Conservation (phyloP, 2,797 vertebrate genomes). For the Threskiornis aethiopicus region DNA sequence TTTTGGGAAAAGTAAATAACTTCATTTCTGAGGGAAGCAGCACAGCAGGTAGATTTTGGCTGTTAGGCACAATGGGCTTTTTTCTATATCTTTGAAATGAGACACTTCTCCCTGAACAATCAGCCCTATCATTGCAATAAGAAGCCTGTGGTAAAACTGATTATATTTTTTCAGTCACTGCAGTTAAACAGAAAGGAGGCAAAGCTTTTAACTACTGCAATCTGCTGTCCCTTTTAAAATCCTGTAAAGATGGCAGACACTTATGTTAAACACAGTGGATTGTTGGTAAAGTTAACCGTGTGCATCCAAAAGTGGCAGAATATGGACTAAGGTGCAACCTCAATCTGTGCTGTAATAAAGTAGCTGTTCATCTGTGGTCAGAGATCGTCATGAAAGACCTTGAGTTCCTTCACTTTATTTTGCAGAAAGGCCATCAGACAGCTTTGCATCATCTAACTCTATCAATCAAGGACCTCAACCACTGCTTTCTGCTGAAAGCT, state of each 20-base stretch:
- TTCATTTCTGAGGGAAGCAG: not conserved
- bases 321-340: constrained; percentile 71
- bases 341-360: constrained; percentile 74
- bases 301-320: constrained; percentile 69
- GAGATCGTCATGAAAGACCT: constrained; percentile 79
- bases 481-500: constrained; percentile 77
- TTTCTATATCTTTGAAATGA: not conserved
- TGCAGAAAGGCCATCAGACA: constrained; percentile 77
- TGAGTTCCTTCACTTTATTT: constrained; percentile 79
- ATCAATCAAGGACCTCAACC: constrained; percentile 80
- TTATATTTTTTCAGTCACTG: not conserved
- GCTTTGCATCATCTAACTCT: constrained; percentile 80
- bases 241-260: constrained; percentile 21
- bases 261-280: constrained; percentile 52
- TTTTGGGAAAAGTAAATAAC: not conserved
- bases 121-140: not conserved
- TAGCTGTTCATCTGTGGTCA: constrained; percentile 81
- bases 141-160: not conserved
- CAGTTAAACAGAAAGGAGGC: not conserved
- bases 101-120: not conserved
- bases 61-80: not conserved
- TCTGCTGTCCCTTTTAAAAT: constrained; percentile 23
- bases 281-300: constrained; percentile 64
- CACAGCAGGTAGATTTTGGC: not conserved
- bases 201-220: not conserved